These are phyloP conservation scores for Mixornis gularis DNA, from an alignment of 2,113 vertebrate species.

Conservation along the genomic window DNA sequence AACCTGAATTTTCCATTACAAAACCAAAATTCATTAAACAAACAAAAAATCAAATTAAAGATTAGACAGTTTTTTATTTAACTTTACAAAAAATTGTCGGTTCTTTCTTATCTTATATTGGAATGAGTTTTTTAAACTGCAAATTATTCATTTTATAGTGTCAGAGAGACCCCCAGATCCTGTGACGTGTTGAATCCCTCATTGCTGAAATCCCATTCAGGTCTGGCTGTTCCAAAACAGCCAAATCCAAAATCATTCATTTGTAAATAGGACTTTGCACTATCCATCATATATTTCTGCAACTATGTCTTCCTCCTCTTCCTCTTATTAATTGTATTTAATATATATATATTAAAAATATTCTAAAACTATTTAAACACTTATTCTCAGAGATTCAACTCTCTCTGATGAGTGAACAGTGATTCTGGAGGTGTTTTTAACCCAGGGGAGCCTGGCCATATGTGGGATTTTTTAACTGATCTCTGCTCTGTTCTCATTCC, in stretches of 20 bases:
- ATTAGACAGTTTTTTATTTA: background rate
- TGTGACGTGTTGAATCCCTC: fast-evolving
- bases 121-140: background rate
- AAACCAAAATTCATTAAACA: background rate
- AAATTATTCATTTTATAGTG: background rate
- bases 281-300: background rate
- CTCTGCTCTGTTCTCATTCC: background rate
- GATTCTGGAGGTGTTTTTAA: background rate
- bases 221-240: background rate
- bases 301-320: background rate
- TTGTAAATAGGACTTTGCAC: background rate
- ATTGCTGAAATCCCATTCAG: background rate
- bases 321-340: background rate
- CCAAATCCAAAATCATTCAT: background rate
- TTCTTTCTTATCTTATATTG: background rate
- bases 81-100: background rate
- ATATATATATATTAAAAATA: background rate
- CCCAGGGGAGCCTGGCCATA: background rate
- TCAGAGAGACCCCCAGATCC: background rate
- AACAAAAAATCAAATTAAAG: background rate
- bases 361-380: background rate
- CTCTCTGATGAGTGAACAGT: background rate
- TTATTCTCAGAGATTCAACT: background rate
- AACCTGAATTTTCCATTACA: background rate
- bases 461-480: background rate